Evolutionary conservation across 2,888 invertebrate species (phyloP).

Genomic region (Acanthosepion lycidas): DNA sequence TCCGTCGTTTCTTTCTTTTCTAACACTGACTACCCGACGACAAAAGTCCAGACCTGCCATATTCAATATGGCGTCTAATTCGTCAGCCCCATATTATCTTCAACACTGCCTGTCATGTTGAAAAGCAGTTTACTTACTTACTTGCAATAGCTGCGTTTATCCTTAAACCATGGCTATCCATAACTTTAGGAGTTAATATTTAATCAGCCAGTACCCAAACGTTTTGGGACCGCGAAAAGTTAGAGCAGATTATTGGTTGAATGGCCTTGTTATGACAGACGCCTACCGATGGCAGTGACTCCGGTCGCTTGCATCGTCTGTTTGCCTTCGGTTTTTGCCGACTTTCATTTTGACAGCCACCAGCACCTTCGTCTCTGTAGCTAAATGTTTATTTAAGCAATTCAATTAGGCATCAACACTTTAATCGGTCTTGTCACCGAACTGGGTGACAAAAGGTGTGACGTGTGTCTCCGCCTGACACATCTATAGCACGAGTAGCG

Average conservation of each 20-base stretch:
- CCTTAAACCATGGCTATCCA: neutral
- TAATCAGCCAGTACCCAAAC: neutral
- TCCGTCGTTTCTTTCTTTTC: neutral
- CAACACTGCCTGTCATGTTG: neutral
- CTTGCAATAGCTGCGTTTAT: neutral
- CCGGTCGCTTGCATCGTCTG: neutral
- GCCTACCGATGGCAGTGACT: neutral
- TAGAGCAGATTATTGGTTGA: neutral
- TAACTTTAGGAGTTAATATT: neutral
- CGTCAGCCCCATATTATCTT: neutral
- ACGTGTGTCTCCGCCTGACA: constrained; percentile 33
- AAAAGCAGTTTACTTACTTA: constrained; percentile 6
- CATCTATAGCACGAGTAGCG: neutral
- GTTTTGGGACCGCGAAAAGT: neutral
- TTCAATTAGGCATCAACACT: neutral
- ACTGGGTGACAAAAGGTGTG: neutral
- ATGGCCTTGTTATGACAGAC: neutral
- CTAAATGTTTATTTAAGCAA: constrained; percentile 33
- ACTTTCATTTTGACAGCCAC: neutral
- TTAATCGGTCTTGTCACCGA: neutral
- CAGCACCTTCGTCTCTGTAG: neutral
- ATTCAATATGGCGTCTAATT: constrained; percentile 20
- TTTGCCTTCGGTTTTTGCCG: neutral
- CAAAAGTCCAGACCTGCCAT: neutral
- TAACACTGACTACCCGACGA: neutral